Percentiles rank a stretch among this genome's conserved stretches.
These are phyloP conservation scores for Epicauta chinensis DNA, from an alignment of 1,140 invertebrate species.

Conservation along the genomic window DNA sequence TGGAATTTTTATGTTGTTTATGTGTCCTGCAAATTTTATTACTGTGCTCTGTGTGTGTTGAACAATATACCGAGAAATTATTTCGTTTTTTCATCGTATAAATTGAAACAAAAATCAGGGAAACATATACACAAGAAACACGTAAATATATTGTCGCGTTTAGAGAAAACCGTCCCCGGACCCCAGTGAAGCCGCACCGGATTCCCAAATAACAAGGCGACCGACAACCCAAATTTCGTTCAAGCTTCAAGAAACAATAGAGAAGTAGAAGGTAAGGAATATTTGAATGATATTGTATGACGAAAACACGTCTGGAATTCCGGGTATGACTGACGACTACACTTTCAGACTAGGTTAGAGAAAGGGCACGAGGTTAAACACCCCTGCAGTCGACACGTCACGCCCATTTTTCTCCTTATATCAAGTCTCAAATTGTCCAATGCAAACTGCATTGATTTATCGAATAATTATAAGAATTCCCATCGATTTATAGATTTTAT, in stretches of 20 bases:
- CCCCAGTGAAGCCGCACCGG: slow-evolving; percentile 7
- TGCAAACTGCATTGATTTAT: no score
- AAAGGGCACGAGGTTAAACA: slow-evolving; percentile 32
- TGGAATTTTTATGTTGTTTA: slow-evolving; percentile 38
- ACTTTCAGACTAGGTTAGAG: slow-evolving; percentile 24
- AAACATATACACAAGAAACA: background rate
- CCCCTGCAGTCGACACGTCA: slow-evolving; percentile 24
- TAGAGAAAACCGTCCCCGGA: slow-evolving; percentile 5
- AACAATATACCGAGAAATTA: slow-evolving; percentile 21
- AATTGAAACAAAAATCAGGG: background rate
- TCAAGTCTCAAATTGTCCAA: no score
- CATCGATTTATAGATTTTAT: no score
- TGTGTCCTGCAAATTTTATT: slow-evolving; percentile 31
- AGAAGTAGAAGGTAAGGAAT: no score
- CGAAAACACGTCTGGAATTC: slow-evolving; percentile 9
- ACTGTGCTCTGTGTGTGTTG: slow-evolving; percentile 26
- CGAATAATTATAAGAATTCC: no score
- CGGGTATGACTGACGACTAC: background rate
- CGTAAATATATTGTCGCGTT: background rate
- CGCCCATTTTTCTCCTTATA: slow-evolving; percentile 24
- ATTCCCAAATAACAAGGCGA: background rate
- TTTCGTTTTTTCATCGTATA: background rate
- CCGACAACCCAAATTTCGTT: no score
- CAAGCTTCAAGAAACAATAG: no score
- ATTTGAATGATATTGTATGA: background rate